These are phyloP conservation scores for Eristalis intricaria DNA, from an alignment of 2,888 invertebrate species.

Conservation along the genomic window DNA sequence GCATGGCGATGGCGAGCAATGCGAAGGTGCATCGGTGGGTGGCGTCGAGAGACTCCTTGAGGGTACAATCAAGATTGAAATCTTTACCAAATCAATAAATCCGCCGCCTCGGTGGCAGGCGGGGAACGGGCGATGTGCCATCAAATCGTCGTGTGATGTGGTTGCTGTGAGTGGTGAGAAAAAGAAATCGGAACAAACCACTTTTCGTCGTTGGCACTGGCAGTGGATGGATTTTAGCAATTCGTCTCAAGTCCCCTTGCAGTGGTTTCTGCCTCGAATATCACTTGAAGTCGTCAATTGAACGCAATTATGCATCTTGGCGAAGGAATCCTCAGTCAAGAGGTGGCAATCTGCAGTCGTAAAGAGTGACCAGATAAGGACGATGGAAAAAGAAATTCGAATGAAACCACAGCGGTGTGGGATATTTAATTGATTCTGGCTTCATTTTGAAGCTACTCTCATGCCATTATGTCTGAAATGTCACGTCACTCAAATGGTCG, in stretches of 20 bases:
- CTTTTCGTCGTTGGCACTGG: neutral
- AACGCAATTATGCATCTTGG: neutral
- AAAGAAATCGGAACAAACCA: neutral
- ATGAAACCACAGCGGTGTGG: too few species aligned
- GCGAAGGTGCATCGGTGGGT: too few species aligned
- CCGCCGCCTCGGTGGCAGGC: neutral
- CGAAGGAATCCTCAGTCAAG: neutral
- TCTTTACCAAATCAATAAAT: constrained; percentile 1
- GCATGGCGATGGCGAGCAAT: neutral
- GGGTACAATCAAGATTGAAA: constrained; percentile 1
- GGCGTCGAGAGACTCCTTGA: neutral
- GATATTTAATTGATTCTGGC: too few species aligned
- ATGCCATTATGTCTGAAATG: too few species aligned
- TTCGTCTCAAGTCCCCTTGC: neutral
- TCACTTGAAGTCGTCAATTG: neutral
- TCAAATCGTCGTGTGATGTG: neutral
- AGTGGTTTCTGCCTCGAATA: neutral
- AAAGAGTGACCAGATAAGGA: too few species aligned
- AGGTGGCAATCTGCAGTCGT: neutral
- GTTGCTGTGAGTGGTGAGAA: neutral
- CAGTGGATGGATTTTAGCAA: neutral
- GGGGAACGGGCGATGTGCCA: neutral
- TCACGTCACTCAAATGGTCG: too few species aligned
- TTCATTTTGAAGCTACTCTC: too few species aligned
- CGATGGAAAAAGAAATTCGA: too few species aligned